Evolutionary conservation across 2,113 vertebrate genomes (phyloP), one percentile per base, ranked within the genome.

Genomic region (Todiramphus saurophagus): DNA sequence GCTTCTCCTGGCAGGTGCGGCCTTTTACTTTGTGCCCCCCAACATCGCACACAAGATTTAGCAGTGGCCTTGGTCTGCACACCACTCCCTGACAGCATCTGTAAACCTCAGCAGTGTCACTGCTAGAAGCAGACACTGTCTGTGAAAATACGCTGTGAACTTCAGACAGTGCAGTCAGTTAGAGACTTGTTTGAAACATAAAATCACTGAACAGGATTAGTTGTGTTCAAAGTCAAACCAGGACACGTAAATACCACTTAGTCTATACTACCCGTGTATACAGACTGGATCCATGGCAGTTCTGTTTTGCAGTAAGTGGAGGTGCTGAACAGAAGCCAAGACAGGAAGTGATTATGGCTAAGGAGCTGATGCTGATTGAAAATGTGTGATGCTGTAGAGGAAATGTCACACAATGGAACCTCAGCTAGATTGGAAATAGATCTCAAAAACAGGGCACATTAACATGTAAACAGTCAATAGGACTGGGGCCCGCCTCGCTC

Each of bases 331-430:
- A 81, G 68, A 78, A 83, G 85, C 94, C 95, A 96, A 70, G 27
- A 53, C 63, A 81, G 96, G 93, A 97, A 96, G 94, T 77, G 33
- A 93, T 94, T 67, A 89, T 35, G 51, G 56, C 68, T 55, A 24
- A 94, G 80, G 80, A 94, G 92, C 80, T 59, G 88, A 44, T 78
- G 85, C 56, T 46, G 60, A 95, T 73, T 89, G 88, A 75, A 85
- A 93, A 69, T 8, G 68, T 89, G 88, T 75, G 92, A 51, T 94
- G 85, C 90, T 90, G 69, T 7, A 2, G 76, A 89, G 92, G 95
- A 96, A 96, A 44, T 51, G 48, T 13, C 43, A 72, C 90, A 95
- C 93, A 97, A 93, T 82, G 77, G 93, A 39, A 87, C 80, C 74
- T 81, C 73, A 51, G 79, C 25, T 62, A 59, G 58, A 51, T 90